A percentile compares a stretch with the other conserved stretches of the same genome.
phyloP scores from a whole-genome alignment of 2,113 vertebrate species.

The Pterophyllum scalare region DNA sequence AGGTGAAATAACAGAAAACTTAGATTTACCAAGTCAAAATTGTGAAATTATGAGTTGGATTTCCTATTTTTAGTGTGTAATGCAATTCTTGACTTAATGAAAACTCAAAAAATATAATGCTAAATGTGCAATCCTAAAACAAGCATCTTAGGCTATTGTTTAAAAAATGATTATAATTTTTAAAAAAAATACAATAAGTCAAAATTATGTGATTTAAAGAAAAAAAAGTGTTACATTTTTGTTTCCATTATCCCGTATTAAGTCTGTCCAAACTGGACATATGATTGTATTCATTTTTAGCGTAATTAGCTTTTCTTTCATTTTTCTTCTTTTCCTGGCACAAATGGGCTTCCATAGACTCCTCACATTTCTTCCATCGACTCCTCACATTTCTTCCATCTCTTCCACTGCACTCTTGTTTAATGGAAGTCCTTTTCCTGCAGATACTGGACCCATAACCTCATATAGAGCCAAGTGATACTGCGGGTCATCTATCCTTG shows the following conservation, averaged over 20 bases:
- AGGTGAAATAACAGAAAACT: not conserved
- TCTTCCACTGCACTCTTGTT: not conserved
- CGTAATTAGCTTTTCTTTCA: not conserved
- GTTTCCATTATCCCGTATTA: not conserved
- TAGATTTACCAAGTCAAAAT: not conserved
- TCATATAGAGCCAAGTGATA: not conserved
- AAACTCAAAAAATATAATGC: not conserved
- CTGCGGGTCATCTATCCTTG: not conserved
- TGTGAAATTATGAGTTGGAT: not conserved
- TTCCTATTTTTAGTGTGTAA: not conserved
- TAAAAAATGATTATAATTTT: not conserved
- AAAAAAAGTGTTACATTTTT: not conserved
- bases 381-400: not conserved
- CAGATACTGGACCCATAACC: conserved; percentile 16
- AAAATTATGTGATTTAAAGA: not conserved
- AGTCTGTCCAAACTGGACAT: not conserved
- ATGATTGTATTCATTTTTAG: not conserved
- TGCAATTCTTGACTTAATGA: not conserved
- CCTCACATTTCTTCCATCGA: not conserved
- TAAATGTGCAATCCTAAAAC: not conserved
- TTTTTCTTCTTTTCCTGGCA: conserved; percentile 18
- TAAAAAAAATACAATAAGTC: not conserved
- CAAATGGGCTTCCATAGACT: not conserved
- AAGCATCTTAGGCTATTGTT: not conserved
- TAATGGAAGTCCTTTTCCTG: conserved; percentile 21